A percentile compares a stretch with the other conserved stretches of the same genome.
phyloP scores from a whole-genome alignment of 53 echinoderm and acorn worm species.

The Zoroaster sp. region DNA sequence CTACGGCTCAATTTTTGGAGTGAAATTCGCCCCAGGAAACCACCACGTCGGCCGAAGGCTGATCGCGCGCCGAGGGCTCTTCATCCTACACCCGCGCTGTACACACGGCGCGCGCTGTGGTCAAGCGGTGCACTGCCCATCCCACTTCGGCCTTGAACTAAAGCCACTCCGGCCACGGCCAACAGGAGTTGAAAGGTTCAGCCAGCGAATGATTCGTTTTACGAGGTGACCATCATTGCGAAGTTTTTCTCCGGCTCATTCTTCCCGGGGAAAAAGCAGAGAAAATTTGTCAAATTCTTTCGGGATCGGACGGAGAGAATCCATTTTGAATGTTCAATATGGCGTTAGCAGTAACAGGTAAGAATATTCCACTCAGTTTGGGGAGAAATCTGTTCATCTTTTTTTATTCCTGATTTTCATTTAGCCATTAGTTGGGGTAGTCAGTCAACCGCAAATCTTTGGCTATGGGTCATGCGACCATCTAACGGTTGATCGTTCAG shows the following conservation, averaged over 20 bases:
- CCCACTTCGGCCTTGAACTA: slow-evolving; percentile 51
- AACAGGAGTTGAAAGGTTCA: slow-evolving; percentile 57
- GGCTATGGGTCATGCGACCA: not conserved
- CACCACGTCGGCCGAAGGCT: slow-evolving; percentile 12
- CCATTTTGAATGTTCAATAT: slow-evolving; percentile 47
- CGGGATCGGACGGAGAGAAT: not conserved
- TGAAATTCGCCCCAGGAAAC: not conserved
- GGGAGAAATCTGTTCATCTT: not conserved
- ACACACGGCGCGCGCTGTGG: not conserved
- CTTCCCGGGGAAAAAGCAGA: not conserved
- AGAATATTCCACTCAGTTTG: not conserved
- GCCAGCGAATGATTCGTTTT: slow-evolving; percentile 36
- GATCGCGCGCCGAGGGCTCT: not conserved
- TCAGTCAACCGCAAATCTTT: not conserved
- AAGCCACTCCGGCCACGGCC: slow-evolving; percentile 59
- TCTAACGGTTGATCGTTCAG: too few species aligned
- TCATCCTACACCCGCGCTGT: not conserved
- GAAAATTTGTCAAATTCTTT: not conserved
- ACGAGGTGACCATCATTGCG: slow-evolving; percentile 40
- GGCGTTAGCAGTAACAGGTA: slow-evolving; percentile 44
- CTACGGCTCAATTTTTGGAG: not conserved
- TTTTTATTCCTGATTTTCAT: not conserved
- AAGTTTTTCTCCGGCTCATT: not conserved
- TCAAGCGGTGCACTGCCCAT: slow-evolving; percentile 42
- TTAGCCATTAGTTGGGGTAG: not conserved